phyloP scores from a whole-genome alignment of 2,797 vertebrate species.

The Cheirogaleus major region DNA sequence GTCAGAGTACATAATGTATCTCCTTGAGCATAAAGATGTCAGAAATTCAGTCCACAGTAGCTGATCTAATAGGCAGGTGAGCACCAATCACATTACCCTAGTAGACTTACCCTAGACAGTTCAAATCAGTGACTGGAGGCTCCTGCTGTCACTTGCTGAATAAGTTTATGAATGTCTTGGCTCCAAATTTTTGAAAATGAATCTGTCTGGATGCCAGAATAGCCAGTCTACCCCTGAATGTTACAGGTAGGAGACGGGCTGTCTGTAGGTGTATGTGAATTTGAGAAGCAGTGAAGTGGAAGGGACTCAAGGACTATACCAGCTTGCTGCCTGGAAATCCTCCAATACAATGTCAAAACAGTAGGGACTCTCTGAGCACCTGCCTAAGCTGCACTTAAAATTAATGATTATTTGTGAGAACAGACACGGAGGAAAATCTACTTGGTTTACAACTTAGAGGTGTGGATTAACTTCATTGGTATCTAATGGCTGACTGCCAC shows the following conservation, averaged over 20 bases:
- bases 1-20: background rate
- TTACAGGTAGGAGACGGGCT: slow-evolving; percentile 42
- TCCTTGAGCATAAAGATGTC: background rate
- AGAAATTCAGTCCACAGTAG: background rate
- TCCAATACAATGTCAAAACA: slow-evolving; percentile 72
- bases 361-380: slow-evolving; percentile 69
- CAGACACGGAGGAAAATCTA: slow-evolving; percentile 71
- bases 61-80: background rate
- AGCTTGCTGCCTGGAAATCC: slow-evolving; percentile 70
- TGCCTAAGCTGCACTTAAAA: slow-evolving; percentile 71
- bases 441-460: slow-evolving; percentile 50
- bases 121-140: background rate
- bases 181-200: slow-evolving; percentile 31
- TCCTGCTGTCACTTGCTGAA: background rate
- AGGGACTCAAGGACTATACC: slow-evolving; percentile 55
- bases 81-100: background rate
- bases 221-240: slow-evolving; percentile 10
- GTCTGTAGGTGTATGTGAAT: slow-evolving; percentile 64
- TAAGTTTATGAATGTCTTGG: slow-evolving; percentile 41
- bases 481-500: slow-evolving; percentile 73
- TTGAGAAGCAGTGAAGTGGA: slow-evolving; percentile 60
- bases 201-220: background rate
- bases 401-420: slow-evolving; percentile 77
- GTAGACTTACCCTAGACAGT: background rate
- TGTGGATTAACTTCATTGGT: slow-evolving; percentile 67